Conservation (phyloP, 2,888 invertebrate genomes). For the Rhimphoctona megacephalus region DNA sequence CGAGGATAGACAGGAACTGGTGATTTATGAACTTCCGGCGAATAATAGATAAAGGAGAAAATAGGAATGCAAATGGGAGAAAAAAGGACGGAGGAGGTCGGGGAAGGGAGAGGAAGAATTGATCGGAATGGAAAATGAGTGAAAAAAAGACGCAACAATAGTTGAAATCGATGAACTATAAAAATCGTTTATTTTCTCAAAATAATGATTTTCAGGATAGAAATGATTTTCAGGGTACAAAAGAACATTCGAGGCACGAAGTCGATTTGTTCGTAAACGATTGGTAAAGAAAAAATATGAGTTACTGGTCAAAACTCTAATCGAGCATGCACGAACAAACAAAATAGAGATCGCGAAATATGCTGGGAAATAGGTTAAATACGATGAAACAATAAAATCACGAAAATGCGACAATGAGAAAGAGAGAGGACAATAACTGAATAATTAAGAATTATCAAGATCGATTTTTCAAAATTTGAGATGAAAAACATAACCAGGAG, state of each 20-base stretch:
- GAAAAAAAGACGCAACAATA: background rate
- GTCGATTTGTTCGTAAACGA: background rate
- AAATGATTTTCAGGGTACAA: background rate
- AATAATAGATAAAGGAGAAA: conserved; percentile 15
- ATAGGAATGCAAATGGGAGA: background rate
- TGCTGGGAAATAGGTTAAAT: conserved; percentile 5
- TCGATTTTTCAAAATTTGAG: background rate
- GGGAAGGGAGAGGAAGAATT: no score
- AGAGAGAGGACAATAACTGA: background rate
- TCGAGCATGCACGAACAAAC: conserved; percentile 17
- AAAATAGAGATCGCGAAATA: conserved; percentile 23
- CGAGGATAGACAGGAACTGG: conserved; percentile 37
- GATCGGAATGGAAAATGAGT: background rate
- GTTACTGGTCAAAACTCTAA: background rate
- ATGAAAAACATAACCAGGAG: background rate
- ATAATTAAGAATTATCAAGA: background rate
- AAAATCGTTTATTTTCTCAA: background rate
- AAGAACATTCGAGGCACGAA: background rate
- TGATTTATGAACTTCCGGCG: conserved; percentile 46
- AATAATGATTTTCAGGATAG: background rate
- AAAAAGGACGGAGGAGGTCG: background rate
- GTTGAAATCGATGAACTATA: background rate
- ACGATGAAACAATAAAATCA: conserved; percentile 1
- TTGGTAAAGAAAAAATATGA: background rate
- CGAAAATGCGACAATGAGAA: background rate